Evolutionary conservation across 2,113 vertebrate genomes (phyloP), one percentile per base, ranked within the genome.

Genomic region (Podarcis raffonei): DNA sequence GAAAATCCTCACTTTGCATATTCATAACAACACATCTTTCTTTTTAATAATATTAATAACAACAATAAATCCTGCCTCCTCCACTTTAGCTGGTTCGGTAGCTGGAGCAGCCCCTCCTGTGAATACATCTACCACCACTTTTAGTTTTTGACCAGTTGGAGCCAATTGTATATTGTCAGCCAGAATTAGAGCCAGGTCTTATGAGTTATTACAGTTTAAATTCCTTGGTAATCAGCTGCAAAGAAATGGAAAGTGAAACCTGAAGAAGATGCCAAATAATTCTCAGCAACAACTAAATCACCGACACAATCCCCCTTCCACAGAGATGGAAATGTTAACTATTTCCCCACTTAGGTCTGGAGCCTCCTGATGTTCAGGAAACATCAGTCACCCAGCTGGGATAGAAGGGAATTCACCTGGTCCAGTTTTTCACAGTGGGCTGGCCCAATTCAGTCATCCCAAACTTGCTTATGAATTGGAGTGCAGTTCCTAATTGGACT

Each of bases 201-300:
- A 27, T 77, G 72, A 88, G 62, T 83, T 83, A 88, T 83, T 76
- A 23, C 59, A 66, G 59, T 88, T 88, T 75, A 88, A 83, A 88
- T 88, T 88, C 87, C 87, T 79, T 57, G 66, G 87, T 88, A 88
- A 83, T 88, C 80, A 83, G 57, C 81, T 75, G 87, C 81, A 88
- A 68, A 83, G 87, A 76, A 76, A 83, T 76, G 81, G 87, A 88
- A 83, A 83, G 87, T 27, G 59, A 88, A 83, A 76, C 80, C 71
- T 25, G 59, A 77, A 11, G 57, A 32, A 18, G 87, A 88, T 83
- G 87, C 80, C 87, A 88, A 86, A 48, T 27, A 76, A 20, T 53
- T 88, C 71, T 76, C 81, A 83, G 81, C 87, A 77, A 76, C 87
- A 83, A 48, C 71, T 75, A 83, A 88, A 88, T 76, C 87, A 77